Percentiles rank a stretch among this genome's conserved stretches.
phyloP scores from a whole-genome alignment of 1,140 invertebrate genomes.

The Caenorhabditis latens region DNA sequence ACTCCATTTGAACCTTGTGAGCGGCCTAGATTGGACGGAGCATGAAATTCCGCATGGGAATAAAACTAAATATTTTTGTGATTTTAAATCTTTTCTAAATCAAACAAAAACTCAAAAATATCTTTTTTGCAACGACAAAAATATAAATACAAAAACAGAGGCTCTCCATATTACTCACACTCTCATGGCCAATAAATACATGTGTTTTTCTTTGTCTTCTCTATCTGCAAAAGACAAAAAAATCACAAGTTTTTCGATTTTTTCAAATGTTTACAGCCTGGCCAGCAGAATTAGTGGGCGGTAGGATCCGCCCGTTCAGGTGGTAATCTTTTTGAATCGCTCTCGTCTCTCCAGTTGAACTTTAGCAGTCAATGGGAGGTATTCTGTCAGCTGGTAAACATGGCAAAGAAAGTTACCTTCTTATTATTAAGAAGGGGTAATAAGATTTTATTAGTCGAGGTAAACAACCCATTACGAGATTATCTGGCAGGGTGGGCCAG shows the following conservation, averaged over 20 bases:
- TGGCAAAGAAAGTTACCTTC: no score
- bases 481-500: no score
- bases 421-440: no score
- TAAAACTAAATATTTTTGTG: no score
- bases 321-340: constrained; percentile 32
- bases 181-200: background rate
- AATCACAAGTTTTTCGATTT: constrained; percentile 49
- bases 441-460: no score
- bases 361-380: background rate
- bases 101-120: background rate
- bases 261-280: constrained; percentile 42
- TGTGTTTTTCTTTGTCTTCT: background rate
- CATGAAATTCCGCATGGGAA: no score
- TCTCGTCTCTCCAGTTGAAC: background rate
- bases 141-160: constrained; percentile 23
- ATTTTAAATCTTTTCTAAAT: no score
- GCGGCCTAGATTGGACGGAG: no score
- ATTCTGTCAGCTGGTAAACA: constrained; percentile 32
- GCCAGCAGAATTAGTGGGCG: constrained; percentile 15
- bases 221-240: background rate
- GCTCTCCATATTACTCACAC: no score
- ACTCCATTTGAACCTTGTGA: no score
- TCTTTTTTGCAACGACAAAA: background rate
- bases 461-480: no score
- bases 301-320: background rate